phyloP scores from a whole-genome alignment of 2,113 vertebrate species.

The Pseudonaja textilis region DNA sequence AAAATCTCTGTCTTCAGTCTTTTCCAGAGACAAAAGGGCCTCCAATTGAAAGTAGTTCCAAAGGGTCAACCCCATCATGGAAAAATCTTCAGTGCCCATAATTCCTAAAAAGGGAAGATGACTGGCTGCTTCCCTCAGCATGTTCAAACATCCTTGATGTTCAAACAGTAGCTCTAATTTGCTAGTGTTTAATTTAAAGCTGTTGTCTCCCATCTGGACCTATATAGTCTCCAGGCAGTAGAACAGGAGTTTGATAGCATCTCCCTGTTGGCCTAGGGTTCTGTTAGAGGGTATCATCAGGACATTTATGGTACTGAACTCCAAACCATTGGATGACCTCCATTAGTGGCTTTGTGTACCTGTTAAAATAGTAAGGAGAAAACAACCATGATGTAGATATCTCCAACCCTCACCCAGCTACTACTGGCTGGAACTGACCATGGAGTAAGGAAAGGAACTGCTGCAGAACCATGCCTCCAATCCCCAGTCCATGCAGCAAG shows the following conservation, averaged over 20 bases:
- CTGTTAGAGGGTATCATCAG: not conserved
- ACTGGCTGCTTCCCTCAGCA: not conserved
- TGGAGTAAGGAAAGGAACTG: not conserved
- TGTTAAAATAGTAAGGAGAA: not conserved
- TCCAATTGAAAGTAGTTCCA: not conserved
- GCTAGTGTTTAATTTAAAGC: not conserved
- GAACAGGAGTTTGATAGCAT: not conserved
- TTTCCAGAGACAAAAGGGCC: not conserved
- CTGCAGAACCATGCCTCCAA: not conserved
- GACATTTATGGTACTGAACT: not conserved
- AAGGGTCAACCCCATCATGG: not conserved
- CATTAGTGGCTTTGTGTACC: not conserved
- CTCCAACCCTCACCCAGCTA: not conserved
- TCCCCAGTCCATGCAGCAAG: not conserved
- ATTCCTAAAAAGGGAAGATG: not conserved
- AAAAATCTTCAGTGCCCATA: not conserved
- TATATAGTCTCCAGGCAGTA: not conserved
- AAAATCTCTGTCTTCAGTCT: not conserved
- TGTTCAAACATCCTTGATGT: not conserved
- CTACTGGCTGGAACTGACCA: not conserved
- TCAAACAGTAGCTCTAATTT: not conserved
- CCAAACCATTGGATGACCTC: not conserved
- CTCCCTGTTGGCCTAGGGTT: not conserved
- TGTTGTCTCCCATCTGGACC: not conserved
- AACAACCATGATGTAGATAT: not conserved